Evolutionary conservation across 2,113 vertebrate species (phyloP).

Genomic region (Sitta europaea): DNA sequence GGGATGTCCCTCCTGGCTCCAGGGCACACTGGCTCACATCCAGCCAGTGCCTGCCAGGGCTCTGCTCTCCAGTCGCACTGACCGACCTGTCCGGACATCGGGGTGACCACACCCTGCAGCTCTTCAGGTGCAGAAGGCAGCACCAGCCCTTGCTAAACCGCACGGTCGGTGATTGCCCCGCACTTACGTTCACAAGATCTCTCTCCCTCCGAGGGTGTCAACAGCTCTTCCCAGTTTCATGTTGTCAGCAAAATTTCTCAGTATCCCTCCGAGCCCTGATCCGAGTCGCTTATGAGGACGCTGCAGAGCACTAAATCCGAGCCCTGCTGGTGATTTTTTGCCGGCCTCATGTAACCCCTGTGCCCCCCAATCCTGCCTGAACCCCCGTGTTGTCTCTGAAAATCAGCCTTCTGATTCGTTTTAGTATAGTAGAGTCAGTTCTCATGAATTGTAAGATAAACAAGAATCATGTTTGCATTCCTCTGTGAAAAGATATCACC

Average conservation of each 20-base stretch:
- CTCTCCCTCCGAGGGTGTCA: background rate
- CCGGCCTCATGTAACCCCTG: background rate
- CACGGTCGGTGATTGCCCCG: background rate
- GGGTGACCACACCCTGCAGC: background rate
- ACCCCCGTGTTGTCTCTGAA: no score
- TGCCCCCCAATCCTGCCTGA: background rate
- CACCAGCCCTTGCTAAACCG: background rate
- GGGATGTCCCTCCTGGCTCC: background rate
- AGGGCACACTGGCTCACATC: background rate
- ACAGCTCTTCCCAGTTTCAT: background rate
- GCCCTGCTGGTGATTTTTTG: background rate
- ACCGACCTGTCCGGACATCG: no score
- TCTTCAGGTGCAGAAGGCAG: background rate
- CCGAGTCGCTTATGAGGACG: accelerated
- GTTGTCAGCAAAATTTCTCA: background rate
- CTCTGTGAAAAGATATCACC: no score
- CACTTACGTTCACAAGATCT: background rate
- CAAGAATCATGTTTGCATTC: no score
- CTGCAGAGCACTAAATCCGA: background rate
- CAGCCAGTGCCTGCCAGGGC: background rate
- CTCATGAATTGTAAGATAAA: no score
- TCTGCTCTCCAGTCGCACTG: background rate
- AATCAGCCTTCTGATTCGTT: no score
- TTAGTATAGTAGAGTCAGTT: no score
- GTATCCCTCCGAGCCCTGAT: background rate